Conservation (phyloP, 2,797 vertebrate species). For the Xyrichtys novacula region DNA sequence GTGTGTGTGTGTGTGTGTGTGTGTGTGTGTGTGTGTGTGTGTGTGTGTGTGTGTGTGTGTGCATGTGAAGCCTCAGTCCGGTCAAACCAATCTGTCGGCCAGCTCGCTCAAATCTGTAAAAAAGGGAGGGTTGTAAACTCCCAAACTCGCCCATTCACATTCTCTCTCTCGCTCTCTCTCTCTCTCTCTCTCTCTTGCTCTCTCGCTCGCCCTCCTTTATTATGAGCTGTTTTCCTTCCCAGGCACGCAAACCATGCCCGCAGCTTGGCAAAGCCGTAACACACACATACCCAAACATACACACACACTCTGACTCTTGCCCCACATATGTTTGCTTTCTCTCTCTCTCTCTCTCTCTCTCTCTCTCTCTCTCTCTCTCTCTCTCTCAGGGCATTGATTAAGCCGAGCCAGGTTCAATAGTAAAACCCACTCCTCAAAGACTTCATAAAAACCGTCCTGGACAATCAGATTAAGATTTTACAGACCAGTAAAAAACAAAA, state of each 20-base stretch:
- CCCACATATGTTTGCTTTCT: background rate
- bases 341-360: background rate
- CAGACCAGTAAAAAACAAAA: too few relatives aligned
- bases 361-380: conserved; percentile 1
- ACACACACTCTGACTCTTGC: conserved; percentile 7
- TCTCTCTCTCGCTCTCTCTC: conserved; percentile 37
- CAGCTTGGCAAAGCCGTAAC: conserved; percentile 51
- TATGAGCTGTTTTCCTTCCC: conserved; percentile 65
- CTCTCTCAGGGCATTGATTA: background rate
- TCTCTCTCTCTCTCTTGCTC: conserved; percentile 25
- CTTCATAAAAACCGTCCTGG: conserved; percentile 17
- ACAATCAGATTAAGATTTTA: too few relatives aligned
- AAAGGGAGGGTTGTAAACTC: conserved; percentile 41
- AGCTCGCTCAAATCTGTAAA: conserved; percentile 15
- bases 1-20: conserved; percentile 2
- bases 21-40: background rate
- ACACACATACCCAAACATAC: conserved; percentile 12
- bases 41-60: background rate
- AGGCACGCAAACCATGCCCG: conserved; percentile 63
- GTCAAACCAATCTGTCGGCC: conserved; percentile 11
- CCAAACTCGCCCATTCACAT: conserved; percentile 63
- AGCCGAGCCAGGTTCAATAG: conserved; percentile 8
- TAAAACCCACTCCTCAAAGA: conserved; percentile 7
- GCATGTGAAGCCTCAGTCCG: background rate
- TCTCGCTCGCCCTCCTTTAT: conserved; percentile 60